Conservation (phyloP, 2,888 invertebrate species). For the Lysandra bellargus region DNA sequence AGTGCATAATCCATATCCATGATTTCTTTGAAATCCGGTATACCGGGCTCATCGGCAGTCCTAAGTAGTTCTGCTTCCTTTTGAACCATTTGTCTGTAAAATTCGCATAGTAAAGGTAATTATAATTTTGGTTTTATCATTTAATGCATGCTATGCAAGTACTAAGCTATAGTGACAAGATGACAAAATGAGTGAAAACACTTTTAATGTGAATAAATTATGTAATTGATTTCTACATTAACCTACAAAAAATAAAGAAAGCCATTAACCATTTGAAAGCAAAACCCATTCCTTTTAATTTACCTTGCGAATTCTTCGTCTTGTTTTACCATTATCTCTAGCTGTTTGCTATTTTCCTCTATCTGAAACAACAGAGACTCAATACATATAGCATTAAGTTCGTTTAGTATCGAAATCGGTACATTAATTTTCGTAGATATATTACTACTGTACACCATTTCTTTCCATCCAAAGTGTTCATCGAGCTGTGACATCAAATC, state of each 20-base stretch:
- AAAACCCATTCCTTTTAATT: constrained; percentile 33
- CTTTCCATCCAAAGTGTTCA: constrained; percentile 79
- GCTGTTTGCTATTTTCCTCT: constrained; percentile 80
- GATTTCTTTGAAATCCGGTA: constrained; percentile 83
- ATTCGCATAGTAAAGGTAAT: neutral
- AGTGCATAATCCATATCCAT: constrained; percentile 88
- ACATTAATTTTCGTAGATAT: constrained; percentile 83
- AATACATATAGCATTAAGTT: constrained; percentile 86
- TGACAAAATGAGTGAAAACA: neutral
- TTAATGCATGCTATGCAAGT: neutral
- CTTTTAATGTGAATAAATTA: neutral
- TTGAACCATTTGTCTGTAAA: constrained; percentile 63
- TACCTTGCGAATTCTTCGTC: constrained; percentile 85
- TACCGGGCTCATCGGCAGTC: constrained; percentile 60
- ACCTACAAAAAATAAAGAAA: neutral
- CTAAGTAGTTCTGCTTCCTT: constrained; percentile 66
- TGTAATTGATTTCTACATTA: neutral
- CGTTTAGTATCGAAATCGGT: constrained; percentile 82
- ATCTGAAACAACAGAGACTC: constrained; percentile 86
- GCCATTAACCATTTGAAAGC: neutral
- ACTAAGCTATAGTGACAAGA: neutral
- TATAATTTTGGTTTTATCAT: neutral
- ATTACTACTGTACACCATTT: constrained; percentile 74
- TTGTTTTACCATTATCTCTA: constrained; percentile 80
- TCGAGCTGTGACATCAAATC: constrained; percentile 83